phyloP scores from a whole-genome alignment of 2,113 vertebrate genomes.

The Pteropus alecto region DNA sequence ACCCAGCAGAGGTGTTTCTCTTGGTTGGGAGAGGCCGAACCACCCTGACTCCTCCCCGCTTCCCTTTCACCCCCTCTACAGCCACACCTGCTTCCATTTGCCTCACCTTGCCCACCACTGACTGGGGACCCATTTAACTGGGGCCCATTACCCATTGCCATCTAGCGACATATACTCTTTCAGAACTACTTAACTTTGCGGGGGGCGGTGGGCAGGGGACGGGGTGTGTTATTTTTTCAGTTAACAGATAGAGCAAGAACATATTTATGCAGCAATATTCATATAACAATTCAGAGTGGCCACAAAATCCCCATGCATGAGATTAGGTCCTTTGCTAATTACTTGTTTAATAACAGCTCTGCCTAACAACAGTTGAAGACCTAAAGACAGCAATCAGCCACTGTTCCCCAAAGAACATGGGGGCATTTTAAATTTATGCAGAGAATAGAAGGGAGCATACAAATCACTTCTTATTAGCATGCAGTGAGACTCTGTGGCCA shows the following conservation, averaged over 20 bases:
- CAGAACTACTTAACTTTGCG: not conserved
- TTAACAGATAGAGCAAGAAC: not conserved
- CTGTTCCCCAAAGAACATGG: conserved; percentile 35
- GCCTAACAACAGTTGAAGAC: conserved; percentile 32
- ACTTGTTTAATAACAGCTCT: conserved; percentile 63
- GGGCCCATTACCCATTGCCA: not conserved
- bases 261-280: not conserved
- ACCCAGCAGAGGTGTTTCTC: not conserved
- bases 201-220: no score
- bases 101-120: not conserved
- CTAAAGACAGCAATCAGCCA: conserved; percentile 41
- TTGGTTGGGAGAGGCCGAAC: not conserved
- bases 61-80: not conserved
- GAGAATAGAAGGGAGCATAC: not conserved
- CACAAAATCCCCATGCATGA: not conserved
- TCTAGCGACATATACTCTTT: not conserved
- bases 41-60: not conserved
- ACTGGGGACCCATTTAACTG: not conserved
- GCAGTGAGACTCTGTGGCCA: not conserved
- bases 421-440: conserved; percentile 42
- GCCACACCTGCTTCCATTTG: not conserved
- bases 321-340: conserved; percentile 56
- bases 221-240: not conserved
- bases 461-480: conserved; percentile 53
- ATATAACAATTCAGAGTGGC: not conserved